Base-by-base conservation (phyloP, 2,113 vertebrate species). In the Montifringilla adamsi region DNA sequence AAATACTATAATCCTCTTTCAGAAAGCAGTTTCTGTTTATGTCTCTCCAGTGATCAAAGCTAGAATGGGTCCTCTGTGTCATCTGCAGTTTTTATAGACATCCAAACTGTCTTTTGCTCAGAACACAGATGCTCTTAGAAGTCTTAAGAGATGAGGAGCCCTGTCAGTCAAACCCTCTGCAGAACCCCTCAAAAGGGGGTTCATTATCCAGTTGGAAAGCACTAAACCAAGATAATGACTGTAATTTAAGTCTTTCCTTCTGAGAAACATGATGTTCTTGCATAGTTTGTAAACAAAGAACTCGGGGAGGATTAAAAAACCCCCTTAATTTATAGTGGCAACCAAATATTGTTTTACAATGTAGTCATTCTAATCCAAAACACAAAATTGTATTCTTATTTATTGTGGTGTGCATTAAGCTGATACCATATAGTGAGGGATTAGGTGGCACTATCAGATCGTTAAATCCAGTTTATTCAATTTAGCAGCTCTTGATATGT, bases 31-130 rank as follows among this genome's bases (percentile, higher is more conserved):
- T 90, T 15, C 58, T 94, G 79, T 96, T 92, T 84, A 55, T 91
- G 92, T 96, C 70, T 95, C 50, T 76, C 47, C 49, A 30, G 31
- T 95, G 93, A 95, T 94, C 93, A 95, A 97, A 93, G 94, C 64
- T 84, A 58, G 28, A 87, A 75, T 67, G 73, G 60, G 37, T 93
- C 39, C 43, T 85, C 39, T 66, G 59, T 86, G 73, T 89, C 93
- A 56, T 67, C 39, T 63, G 20, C 56, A 60, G 52, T 72, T 89
- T 95, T 90, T 90, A 35, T 24, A 95, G 83, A 81, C 28, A 75
- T 81, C 23, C 22, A 67, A 50, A 50, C 75, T 87, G 30, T 80
- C 63, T 88, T 92, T 75, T 84, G 47, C 52, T 94, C 31, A 67
- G 75, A 78, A 78, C 63, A 56, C 8, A 83, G 60, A 70, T 56